Conservation (phyloP, 1,140 invertebrate genomes). For the Cotesia glomerata region DNA sequence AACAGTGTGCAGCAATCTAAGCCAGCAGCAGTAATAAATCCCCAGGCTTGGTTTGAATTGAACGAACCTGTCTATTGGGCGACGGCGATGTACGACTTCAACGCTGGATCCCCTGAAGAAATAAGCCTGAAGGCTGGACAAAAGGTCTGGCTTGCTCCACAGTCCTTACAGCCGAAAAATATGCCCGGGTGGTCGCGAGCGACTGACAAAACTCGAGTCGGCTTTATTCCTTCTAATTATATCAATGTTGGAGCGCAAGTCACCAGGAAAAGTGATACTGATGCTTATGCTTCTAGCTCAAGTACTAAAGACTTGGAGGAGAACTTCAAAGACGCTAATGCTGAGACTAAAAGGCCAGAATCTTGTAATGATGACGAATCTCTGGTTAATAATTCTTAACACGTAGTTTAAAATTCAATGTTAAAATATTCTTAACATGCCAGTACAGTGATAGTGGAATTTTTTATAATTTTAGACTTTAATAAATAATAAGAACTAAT, state of each 20-base stretch:
- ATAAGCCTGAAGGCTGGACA: slow-evolving; percentile 79
- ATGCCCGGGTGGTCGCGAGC: slow-evolving; percentile 79
- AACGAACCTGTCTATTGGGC: slow-evolving; percentile 74
- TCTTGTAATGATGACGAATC: too few relatives aligned
- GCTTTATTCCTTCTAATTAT: slow-evolving; percentile 83
- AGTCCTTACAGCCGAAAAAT: slow-evolving; percentile 77
- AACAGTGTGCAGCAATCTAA: slow-evolving; percentile 48
- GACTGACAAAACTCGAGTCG: slow-evolving; percentile 73
- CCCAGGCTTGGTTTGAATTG: slow-evolving; percentile 65
- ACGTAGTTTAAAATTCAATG: too few relatives aligned
- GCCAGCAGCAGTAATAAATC: slow-evolving; percentile 56
- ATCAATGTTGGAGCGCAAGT: slow-evolving; percentile 60
- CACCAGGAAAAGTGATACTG: slow-evolving; percentile 48
- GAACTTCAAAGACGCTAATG: neutral
- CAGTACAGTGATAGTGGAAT: too few relatives aligned
- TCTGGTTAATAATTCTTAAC: too few relatives aligned
- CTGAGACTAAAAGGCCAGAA: neutral
- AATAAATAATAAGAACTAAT: too few relatives aligned
- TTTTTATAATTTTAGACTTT: too few relatives aligned
- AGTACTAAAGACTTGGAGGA: neutral
- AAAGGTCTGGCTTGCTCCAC: slow-evolving; percentile 81
- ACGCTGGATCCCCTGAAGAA: slow-evolving; percentile 75
- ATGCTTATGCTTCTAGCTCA: neutral
- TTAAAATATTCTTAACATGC: too few relatives aligned
- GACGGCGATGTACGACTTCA: slow-evolving; percentile 79